Evolutionary conservation across 2,113 vertebrate genomes (phyloP).

Genomic region (Bombycilla garrulus): DNA sequence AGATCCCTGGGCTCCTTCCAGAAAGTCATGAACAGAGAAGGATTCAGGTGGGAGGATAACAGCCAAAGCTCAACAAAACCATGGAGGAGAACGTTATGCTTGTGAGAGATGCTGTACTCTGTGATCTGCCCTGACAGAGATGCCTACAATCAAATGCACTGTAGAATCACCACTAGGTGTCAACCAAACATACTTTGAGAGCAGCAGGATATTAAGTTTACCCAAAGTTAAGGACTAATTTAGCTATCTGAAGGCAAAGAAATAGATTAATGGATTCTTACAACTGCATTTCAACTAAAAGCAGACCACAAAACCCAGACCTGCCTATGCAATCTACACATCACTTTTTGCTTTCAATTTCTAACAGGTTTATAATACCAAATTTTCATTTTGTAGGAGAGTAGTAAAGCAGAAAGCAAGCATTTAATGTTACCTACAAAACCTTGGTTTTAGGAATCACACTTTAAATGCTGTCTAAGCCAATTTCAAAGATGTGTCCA

Average conservation of each 20-base stretch:
- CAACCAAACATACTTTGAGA: not conserved
- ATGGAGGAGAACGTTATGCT: fast-evolving
- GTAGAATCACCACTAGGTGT: not conserved
- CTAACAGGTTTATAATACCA: not conserved
- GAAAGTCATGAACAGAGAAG: not conserved
- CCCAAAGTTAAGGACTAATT: not conserved
- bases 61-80: not conserved
- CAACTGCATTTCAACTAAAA: not conserved
- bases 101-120: not conserved
- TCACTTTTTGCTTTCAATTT: not conserved
- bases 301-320: not conserved
- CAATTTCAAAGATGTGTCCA: not conserved
- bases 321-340: not conserved
- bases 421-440: not conserved
- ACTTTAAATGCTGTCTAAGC: not conserved
- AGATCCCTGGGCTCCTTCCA: not conserved
- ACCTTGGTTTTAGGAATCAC: not conserved
- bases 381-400: not conserved
- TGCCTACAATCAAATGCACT: not conserved
- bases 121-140: not conserved
- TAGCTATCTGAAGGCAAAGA: not conserved
- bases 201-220: not conserved
- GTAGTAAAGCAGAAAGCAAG: not conserved
- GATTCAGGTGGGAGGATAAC: not conserved
- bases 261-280: not conserved